Base-by-base conservation (phyloP, 92 coral and sea anemone genomes). In the Porites cylindrica region DNA sequence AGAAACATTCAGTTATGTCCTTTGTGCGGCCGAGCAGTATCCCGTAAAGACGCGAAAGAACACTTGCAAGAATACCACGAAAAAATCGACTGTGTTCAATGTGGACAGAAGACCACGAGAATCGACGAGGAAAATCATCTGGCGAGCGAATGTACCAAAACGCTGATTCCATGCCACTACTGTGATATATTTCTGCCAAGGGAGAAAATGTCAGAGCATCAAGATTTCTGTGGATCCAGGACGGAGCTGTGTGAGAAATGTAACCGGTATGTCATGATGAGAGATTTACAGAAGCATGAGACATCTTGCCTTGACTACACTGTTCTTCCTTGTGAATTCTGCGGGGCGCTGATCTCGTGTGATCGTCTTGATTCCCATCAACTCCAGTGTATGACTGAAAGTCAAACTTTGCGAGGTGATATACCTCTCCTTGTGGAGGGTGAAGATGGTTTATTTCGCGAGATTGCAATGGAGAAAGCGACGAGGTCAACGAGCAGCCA, bases 161-260 rank as follows among this genome's bases (percentile, higher is more conserved):
- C 93, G 53, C 79, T 17, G 29, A 85, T 93, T 16, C 78, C 72
- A 18, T 97, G 99, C 58, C 52, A 32, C 3, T 93, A 80, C 61
- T 97, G 99, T 54, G 96, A 91, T 43, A 75, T 95, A 52, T 80
- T 71, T 24, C 75, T 95, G 16, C 92, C 94, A 10, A 83, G 91
- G 54, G 91, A 80, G 50, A 93, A 85, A 82, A 79, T 97, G 85
- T 63, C 58, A 26, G 94, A 92, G 24, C 99, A 97, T 74, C 89
- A 92, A 59, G 90, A 93, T 4, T 86, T 85, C 74, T 97, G 99
- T 72, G 97, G 98, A 58, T 89, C 96, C 52, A 90, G 98, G 62
- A 95, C 99, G 26, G 99, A 97, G 68, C 67, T 64, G 59, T 97
- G 99, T 82, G 94, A 89, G 38, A 83, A 72, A 23, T 97, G 99